Evolutionary conservation across 2,113 vertebrate genomes (phyloP).

Genomic region (Mesembrinibis cayennensis): DNA sequence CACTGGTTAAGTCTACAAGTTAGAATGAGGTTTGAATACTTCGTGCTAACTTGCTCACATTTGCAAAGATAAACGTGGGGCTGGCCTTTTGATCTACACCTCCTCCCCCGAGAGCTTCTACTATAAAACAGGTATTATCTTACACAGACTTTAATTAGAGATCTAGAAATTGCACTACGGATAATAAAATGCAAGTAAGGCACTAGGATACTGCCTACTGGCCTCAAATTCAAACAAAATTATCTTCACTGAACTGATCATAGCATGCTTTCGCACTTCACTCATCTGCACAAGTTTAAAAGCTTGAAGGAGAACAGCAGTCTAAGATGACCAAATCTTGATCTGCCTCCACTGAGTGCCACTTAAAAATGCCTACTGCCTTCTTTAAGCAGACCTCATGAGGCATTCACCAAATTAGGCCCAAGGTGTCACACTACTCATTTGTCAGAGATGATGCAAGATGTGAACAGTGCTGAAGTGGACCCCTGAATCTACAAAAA

Average conservation of each 20-base stretch:
- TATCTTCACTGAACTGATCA: neutral
- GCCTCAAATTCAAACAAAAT: neutral
- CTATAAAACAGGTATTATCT: neutral
- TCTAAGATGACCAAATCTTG: neutral
- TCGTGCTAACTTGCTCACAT: neutral
- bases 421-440: neutral
- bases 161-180: neutral
- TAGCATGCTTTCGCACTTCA: neutral
- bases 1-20: neutral
- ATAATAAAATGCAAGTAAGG: neutral
- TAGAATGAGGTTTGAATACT: neutral
- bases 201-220: neutral
- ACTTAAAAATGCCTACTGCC: neutral
- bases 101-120: neutral
- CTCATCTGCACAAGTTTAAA: neutral
- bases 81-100: neutral
- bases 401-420: neutral
- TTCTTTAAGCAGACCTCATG: neutral
- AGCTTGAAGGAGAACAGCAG: neutral
- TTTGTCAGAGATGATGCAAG: neutral
- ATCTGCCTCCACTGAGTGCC: neutral
- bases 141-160: neutral
- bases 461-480: neutral
- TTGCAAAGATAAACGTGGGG: neutral
- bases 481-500: neutral